phyloP scores from a whole-genome alignment of 2,797 vertebrate species.

The Eleutherodactylus coqui region DNA sequence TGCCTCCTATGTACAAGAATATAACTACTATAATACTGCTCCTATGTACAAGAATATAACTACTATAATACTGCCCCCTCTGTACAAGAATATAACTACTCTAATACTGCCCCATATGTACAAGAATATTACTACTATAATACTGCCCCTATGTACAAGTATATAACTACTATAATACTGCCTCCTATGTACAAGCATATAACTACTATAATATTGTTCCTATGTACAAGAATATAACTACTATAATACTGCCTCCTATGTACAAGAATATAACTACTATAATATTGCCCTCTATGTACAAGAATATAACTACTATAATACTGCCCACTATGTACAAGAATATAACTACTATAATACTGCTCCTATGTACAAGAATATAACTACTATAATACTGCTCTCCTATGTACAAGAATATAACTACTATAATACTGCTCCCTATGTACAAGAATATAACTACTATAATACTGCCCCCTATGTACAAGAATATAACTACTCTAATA shows the following conservation, averaged over 20 bases:
- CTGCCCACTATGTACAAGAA: background rate
- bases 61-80: too few relatives aligned
- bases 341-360: background rate
- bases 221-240: background rate
- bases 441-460: constrained; percentile 4
- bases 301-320: background rate
- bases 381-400: too few relatives aligned
- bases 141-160: background rate
- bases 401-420: too few relatives aligned
- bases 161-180: constrained; percentile 1
- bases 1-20: background rate
- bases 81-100: too few relatives aligned
- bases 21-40: background rate
- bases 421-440: background rate
- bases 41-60: too few relatives aligned
- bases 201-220: background rate
- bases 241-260: background rate
- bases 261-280: background rate
- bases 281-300: background rate
- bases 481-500: background rate
- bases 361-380: too few relatives aligned
- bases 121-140: constrained; percentile 6
- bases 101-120: too few relatives aligned
- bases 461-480: background rate
- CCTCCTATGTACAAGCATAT: background rate